Evolutionary conservation across 1,140 invertebrate species (phyloP).

Genomic region (Drosophila kepulauana): DNA sequence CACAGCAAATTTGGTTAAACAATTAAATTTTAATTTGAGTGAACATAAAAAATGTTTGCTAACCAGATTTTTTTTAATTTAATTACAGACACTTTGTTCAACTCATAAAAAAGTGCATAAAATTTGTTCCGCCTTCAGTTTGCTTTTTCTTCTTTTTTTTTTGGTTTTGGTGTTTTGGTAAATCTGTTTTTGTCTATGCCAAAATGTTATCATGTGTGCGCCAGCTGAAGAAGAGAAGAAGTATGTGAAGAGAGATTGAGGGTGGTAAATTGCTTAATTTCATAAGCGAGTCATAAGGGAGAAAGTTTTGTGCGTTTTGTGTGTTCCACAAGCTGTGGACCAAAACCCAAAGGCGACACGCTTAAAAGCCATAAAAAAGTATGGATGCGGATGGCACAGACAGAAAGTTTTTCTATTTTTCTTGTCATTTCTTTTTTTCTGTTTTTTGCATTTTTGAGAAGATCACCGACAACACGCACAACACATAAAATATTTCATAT

Average conservation of each 20-base stretch:
- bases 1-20: constrained; percentile 14
- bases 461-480: constrained; percentile 26
- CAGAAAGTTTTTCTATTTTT: constrained; percentile 57
- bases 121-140: constrained; percentile 52
- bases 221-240: not conserved
- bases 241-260: not conserved
- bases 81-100: constrained; percentile 73
- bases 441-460: constrained; percentile 13
- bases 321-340: constrained; percentile 58
- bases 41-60: constrained; percentile 41
- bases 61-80: constrained; percentile 70
- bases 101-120: constrained; percentile 78
- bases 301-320: constrained; percentile 57
- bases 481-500: constrained; percentile 29
- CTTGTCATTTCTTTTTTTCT: not conserved
- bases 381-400: constrained; percentile 34
- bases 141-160: constrained; percentile 22
- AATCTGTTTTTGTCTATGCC: constrained; percentile 67
- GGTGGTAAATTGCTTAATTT: constrained; percentile 73
- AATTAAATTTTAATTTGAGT: constrained; percentile 67
- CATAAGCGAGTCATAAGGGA: constrained; percentile 78
- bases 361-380: constrained; percentile 76
- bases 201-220: constrained; percentile 63
- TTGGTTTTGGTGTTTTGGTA: constrained; percentile 35
- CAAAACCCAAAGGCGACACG: constrained; percentile 53